Evolutionary conservation across 2,888 invertebrate species (phyloP), one percentile per base, ranked within the genome.

Genomic region (Limnephilus auricula): DNA sequence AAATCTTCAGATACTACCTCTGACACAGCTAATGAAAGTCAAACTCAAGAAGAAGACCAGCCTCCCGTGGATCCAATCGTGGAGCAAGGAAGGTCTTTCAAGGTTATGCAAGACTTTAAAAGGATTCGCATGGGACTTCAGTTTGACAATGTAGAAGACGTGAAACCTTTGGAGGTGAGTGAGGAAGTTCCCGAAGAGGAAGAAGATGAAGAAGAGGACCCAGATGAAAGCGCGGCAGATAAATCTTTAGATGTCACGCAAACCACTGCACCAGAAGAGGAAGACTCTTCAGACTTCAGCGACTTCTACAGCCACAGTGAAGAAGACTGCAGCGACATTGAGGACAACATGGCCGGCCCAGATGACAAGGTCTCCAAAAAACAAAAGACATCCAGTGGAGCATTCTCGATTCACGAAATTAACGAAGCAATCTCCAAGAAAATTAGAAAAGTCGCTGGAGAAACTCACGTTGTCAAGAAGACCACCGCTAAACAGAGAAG

Each of bases 401-500:
- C 95, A 93, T 96, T 96, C 93, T 95, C 95, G 92, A 95, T 96
- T 83, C 95, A 97, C 94, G 96, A 96, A 37, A 94, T 96, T 93
- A 94, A 94, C 91, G 95, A 94, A 92, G 94, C 94, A 79, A 95
- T 94, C 94, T 95, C 95, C 94, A 94, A 94, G 25, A 95, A 95
- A 93, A 93, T 92, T 87, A 93, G 91, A 78, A 93, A 93, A 37
- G 90, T 82, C 32, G 94, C 93, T 92, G 92, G 90, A 31, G 94
- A 94, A 18, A 93, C 93, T 34, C 93, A 93, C 83, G 94, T 94
- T 79, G 94, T 93, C 6, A 96, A 96, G 93, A 97, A 97, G 93
- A 94, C 98, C 89, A 98, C 98, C 2, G 98, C 98, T 84, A 98
- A 98, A 95, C 97, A 98, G 94, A 96, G 97, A 93, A 96, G 98